These are phyloP conservation scores for Pithys albifrons DNA, from an alignment of 2,113 vertebrate genomes.

Conservation along the genomic window DNA sequence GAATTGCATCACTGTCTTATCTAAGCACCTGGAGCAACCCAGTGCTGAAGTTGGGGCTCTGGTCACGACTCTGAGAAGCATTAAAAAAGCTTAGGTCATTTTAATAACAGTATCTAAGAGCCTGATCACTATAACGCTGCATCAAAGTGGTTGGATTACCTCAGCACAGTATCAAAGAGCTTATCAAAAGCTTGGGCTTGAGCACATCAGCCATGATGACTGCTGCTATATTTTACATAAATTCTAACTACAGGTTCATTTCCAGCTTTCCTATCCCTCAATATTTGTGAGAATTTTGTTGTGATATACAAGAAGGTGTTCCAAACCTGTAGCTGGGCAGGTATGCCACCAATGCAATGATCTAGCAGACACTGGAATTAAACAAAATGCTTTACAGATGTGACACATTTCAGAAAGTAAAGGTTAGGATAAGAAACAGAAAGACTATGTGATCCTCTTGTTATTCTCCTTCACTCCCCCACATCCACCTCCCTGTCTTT, in stretches of 20 bases:
- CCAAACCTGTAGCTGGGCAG: not conserved
- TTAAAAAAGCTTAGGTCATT: conserved; percentile 29
- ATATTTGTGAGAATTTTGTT: conserved; percentile 66
- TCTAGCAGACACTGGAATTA: conserved; percentile 38
- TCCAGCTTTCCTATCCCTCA: conserved; percentile 66
- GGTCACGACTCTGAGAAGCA: not conserved
- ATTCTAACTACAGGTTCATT: conserved; percentile 61
- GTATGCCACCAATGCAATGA: conserved; percentile 14
- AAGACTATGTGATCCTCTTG: not conserved
- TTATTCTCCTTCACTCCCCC: not conserved
- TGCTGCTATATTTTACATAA: conserved; percentile 67
- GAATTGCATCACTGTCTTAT: conserved; percentile 31
- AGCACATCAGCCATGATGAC: conserved; percentile 51
- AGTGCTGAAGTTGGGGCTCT: conserved; percentile 15
- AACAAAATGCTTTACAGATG: conserved; percentile 34
- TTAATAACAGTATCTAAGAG: conserved; percentile 44
- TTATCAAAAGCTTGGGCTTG: conserved; percentile 47
- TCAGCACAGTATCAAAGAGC: conserved; percentile 60
- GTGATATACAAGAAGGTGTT: conserved; percentile 13
- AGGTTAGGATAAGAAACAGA: conserved; percentile 28
- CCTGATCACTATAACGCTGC: conserved; percentile 52
- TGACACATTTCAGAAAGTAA: conserved; percentile 37
- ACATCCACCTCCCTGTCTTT: not conserved
- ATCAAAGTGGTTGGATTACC: conserved; percentile 50
- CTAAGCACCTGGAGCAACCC: not conserved